Evolutionary conservation across 2,113 vertebrate genomes (phyloP).

Genomic region (Myotis yumanensis): DNA sequence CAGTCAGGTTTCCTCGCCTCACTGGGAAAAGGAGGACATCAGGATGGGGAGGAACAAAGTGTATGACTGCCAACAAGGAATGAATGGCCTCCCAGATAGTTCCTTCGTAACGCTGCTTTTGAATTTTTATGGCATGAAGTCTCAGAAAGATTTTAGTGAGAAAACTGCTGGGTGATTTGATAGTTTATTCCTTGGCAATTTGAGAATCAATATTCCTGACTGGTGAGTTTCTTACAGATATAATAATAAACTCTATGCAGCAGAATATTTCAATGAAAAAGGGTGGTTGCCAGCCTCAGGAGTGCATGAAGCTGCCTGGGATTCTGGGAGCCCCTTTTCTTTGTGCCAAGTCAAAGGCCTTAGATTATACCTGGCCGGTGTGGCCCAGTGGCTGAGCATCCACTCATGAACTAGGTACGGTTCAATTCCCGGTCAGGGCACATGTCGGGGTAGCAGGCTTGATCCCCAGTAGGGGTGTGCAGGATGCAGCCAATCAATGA

Average conservation of each 20-base stretch:
- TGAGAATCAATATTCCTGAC: conserved; percentile 64
- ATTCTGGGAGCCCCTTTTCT: neutral
- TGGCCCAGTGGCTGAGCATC: no score
- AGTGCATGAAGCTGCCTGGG: neutral
- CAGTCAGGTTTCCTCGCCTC: neutral
- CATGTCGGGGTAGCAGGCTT: no score
- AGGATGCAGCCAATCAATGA: no score
- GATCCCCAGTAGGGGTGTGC: no score
- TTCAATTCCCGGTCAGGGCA: no score
- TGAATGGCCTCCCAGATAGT: neutral
- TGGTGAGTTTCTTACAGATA: conserved; percentile 54
- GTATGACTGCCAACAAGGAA: neutral
- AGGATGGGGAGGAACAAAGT: neutral
- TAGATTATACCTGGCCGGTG: neutral
- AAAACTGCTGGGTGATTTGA: conserved; percentile 67
- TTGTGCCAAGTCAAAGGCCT: conserved; percentile 22
- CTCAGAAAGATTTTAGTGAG: conserved; percentile 59
- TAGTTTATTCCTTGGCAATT: conserved; percentile 60
- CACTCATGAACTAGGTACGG: no score
- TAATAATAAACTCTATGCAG: conserved; percentile 59
- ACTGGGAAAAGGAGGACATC: neutral
- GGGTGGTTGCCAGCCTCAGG: conserved; percentile 15
- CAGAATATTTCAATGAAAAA: conserved; percentile 61
- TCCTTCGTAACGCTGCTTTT: conserved; percentile 43
- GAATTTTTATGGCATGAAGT: conserved; percentile 60